Base-by-base conservation (phyloP, 2,797 vertebrate species). In the Coilia nasus region DNA sequence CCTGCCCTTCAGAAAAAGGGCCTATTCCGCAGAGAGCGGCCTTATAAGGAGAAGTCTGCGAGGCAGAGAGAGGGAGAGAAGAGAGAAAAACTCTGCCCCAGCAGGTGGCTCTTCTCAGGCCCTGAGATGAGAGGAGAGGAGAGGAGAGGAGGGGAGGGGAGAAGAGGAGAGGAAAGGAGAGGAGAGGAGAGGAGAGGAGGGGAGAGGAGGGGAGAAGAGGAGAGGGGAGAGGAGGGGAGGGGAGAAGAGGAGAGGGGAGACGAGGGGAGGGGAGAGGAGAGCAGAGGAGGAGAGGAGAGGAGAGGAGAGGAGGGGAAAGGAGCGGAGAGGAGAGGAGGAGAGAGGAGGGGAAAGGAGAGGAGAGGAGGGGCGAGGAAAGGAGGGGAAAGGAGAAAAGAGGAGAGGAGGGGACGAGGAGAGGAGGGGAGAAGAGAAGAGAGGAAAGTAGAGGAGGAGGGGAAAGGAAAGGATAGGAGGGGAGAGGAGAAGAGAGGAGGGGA, bases 41-140 rank as follows among this genome's bases (percentile, higher is more conserved):
- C 94, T 92, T 95, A 93, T 91, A 93, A 93, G 94, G 94, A 89
- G 17, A 93, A 89, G 85, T 91, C 56, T 0, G 82, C 67, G 88
- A 85, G 91, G 88, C 83, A 28, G 82, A 15, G 60, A n/a, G 15
- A 9, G 50, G 9, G 50, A 54, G 50, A 54, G 50, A 54, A 14
- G 50, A 54, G 50, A 75, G 67, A 35, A 64, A 60, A 81, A 81
- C 31, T 78, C 90, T 87, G 90, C 87, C 90, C 85, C 89, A 86
- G 91, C 94, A 94, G 93, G 94, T 94, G 93, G 92, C 90, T 92
- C 80, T 44, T 21, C 71, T 21, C 71, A 17, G 71, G 71, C 71
- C 71, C 12, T 25, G 10, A n/a, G n/a, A n/a, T n/a, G n/a, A n/a
- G n/a, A 7, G 50, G 50, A 7, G 9, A 50, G 2, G 10, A n/a